Conservation (phyloP, 2,888 invertebrate genomes). For the Heteromyza rotundicornis region DNA sequence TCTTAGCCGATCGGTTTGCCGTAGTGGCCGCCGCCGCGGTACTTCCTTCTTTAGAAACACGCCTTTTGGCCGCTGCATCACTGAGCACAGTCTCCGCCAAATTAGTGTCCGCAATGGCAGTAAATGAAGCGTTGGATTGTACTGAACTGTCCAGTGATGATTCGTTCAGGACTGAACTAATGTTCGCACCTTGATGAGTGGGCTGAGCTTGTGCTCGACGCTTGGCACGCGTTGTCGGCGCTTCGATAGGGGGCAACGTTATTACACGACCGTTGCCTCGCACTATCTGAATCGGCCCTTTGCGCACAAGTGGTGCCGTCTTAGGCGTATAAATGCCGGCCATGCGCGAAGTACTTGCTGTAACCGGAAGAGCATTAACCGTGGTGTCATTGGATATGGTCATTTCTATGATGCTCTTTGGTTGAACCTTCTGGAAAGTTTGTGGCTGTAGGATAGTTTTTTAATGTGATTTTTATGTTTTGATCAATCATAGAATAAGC, state of each 20-base stretch:
- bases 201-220: constrained; percentile 65
- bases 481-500: background rate
- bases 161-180: constrained; percentile 35
- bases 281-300: constrained; percentile 73
- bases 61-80: constrained; percentile 18
- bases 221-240: constrained; percentile 80
- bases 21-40: no score
- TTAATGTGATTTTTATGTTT: no score
- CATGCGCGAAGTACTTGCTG: constrained; percentile 20
- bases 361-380: constrained; percentile 27
- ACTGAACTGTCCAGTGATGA: constrained; percentile 37
- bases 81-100: constrained; percentile 28
- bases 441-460: no score
- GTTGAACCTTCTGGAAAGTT: background rate
- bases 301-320: constrained; percentile 33
- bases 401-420: constrained; percentile 26
- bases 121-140: constrained; percentile 24
- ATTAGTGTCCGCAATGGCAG: constrained; percentile 27
- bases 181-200: constrained; percentile 7
- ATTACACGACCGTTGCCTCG: constrained; percentile 78
- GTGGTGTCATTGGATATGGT: constrained; percentile 33
- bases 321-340: constrained; percentile 29
- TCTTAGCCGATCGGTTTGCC: constrained; percentile 40
- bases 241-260: constrained; percentile 81
- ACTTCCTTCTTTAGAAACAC: constrained; percentile 30